These are phyloP conservation scores for Rhagium mordax DNA, from an alignment of 2,888 invertebrate genomes.

Conservation along the genomic window DNA sequence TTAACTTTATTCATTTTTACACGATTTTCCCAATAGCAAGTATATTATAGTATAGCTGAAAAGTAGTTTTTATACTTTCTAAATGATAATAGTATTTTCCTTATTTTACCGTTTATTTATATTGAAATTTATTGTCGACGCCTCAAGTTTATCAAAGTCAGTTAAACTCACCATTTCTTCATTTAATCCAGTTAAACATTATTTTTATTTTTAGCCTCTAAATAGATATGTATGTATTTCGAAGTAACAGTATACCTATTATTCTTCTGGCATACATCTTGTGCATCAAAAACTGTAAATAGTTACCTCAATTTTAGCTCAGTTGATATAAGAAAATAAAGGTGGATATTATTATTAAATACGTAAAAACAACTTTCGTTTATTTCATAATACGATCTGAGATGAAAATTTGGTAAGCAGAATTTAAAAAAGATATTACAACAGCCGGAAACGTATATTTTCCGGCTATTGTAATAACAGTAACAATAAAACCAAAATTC, in stretches of 20 bases:
- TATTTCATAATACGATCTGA: background rate
- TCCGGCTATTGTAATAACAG: no score
- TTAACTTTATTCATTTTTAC: background rate
- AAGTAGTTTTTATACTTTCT: conserved; percentile 1
- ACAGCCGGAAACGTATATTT: no score
- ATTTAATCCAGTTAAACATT: background rate
- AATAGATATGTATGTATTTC: background rate
- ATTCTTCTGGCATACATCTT: background rate
- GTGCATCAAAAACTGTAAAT: background rate
- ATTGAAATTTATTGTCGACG: background rate
- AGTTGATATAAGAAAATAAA: background rate
- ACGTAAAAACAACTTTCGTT: background rate
- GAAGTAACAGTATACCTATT: background rate
- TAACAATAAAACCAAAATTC: no score
- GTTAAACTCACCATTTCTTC: background rate
- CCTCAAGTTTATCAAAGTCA: background rate
- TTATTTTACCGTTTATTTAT: background rate
- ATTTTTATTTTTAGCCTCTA: background rate
- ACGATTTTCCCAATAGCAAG: background rate
- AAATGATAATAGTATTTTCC: background rate
- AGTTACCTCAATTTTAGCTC: background rate
- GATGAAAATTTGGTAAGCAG: background rate
- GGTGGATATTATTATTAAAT: background rate
- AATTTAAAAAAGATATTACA: background rate
- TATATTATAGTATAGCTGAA: conserved; percentile 21